Evolutionary conservation across 2,888 invertebrate genomes (phyloP).

Genomic region (Ecdyonurus torrentis): DNA sequence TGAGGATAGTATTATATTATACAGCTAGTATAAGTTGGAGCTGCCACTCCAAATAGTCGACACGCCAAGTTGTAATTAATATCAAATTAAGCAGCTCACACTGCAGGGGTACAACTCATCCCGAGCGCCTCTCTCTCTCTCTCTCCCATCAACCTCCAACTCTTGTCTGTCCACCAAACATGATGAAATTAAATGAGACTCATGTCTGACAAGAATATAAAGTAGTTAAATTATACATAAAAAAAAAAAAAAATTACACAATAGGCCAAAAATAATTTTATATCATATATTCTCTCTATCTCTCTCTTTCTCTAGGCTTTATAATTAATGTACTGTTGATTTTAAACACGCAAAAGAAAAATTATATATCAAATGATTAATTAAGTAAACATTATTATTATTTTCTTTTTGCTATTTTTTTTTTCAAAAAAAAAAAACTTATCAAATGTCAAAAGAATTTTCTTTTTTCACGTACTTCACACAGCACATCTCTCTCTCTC

Average conservation of each 20-base stretch:
- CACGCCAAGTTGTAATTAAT: neutral
- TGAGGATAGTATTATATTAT: neutral
- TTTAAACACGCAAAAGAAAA: neutral
- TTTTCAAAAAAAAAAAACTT: neutral
- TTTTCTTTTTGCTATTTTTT: too few relatives aligned
- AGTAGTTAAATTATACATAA: neutral
- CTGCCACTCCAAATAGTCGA: neutral
- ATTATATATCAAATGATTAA: neutral
- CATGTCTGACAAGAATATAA: neutral
- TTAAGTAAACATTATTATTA: neutral
- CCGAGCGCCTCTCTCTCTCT: too few relatives aligned
- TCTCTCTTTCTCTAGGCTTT: neutral
- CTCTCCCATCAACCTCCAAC: too few relatives aligned
- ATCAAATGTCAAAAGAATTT: neutral
- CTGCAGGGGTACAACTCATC: neutral
- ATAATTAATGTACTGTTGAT: neutral
- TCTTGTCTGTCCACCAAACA: too few relatives aligned
- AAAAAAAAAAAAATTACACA: neutral
- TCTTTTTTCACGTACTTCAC: too few relatives aligned
- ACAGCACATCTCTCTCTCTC: too few relatives aligned
- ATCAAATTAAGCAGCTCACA: neutral
- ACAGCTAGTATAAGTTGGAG: too few relatives aligned
- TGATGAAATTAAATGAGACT: neutral
- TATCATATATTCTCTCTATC: too few relatives aligned
- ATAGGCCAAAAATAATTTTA: neutral